Conservation (phyloP, 35 echinoderm and acorn worm species). For the Strongylocentrotus purpuratus region DNA sequence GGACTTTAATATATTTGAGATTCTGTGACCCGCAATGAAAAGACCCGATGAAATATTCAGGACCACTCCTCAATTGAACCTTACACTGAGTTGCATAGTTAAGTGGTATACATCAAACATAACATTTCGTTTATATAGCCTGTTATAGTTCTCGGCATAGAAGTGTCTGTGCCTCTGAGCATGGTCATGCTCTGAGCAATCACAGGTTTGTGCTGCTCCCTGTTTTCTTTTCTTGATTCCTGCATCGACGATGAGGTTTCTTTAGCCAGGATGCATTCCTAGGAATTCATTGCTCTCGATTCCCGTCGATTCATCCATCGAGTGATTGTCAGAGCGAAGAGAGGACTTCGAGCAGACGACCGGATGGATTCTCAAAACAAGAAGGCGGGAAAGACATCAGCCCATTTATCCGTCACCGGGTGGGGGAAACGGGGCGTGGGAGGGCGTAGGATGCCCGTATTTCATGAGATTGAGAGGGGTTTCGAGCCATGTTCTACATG, state of each 20-base stretch:
- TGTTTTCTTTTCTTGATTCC: conserved; percentile 12
- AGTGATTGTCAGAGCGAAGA: conserved; percentile 32
- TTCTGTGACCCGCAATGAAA: background rate
- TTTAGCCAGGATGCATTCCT: background rate
- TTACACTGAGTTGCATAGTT: background rate
- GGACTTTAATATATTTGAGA: background rate
- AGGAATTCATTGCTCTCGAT: conserved; percentile 51
- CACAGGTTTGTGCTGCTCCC: background rate
- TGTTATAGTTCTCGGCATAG: background rate
- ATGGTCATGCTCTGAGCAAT: background rate
- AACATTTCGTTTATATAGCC: background rate
- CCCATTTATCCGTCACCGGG: conserved; percentile 43
- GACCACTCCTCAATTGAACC: background rate
- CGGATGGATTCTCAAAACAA: conserved; percentile 22
- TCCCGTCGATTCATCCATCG: conserved; percentile 32
- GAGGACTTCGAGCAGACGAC: conserved; percentile 31
- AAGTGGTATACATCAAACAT: background rate
- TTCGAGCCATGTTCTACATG: background rate
- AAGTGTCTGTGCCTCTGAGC: background rate
- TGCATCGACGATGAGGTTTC: conserved; percentile 5
- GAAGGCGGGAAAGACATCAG: background rate
- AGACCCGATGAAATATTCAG: background rate
- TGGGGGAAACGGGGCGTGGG: conserved; percentile 1
- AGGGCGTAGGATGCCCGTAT: background rate
- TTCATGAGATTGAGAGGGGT: background rate